phyloP scores from a whole-genome alignment of 2,797 vertebrate genomes.

The Pseudomugil gertrudae region DNA sequence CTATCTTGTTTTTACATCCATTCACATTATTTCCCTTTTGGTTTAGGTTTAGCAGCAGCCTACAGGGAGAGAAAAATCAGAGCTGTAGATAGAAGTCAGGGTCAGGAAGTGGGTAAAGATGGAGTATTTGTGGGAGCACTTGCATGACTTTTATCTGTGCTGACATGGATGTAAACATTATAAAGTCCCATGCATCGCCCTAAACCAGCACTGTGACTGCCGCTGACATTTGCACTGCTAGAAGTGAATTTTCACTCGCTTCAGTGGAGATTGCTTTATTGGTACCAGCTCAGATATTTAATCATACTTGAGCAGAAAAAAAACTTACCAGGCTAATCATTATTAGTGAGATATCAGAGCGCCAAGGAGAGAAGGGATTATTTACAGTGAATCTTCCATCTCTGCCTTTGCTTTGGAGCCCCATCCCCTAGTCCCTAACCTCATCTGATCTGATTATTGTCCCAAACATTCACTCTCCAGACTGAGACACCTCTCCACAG shows the following conservation, averaged over 20 bases:
- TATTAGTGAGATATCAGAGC: constrained; percentile 76
- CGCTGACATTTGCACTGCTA: constrained; percentile 50
- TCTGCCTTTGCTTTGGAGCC: constrained; percentile 34
- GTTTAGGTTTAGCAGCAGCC: constrained; percentile 43
- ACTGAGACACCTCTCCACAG: neutral
- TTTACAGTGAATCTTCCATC: constrained; percentile 62
- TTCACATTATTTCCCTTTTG: constrained; percentile 28
- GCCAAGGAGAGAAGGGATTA: constrained; percentile 63
- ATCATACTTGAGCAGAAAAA: constrained; percentile 84
- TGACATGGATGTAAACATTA: constrained; percentile 18
- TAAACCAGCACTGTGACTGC: constrained; percentile 27
- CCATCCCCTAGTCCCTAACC: constrained; percentile 12
- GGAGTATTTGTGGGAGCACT: constrained; percentile 7
- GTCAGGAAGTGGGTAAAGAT: constrained; percentile 30
- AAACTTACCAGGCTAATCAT: constrained; percentile 82
- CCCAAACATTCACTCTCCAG: constrained; percentile 17
- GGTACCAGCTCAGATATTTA: constrained; percentile 74
- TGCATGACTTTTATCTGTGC: constrained; percentile 28
- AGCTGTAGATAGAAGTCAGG: constrained; percentile 49
- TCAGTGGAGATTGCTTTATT: constrained; percentile 67
- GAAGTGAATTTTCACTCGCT: constrained; percentile 58
- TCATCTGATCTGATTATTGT: constrained; percentile 11
- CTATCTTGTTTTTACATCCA: constrained; percentile 40
- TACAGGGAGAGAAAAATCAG: constrained; percentile 44
- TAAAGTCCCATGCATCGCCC: constrained; percentile 6